These are phyloP conservation scores for Alectoris magna DNA, from an alignment of 2,797 vertebrate genomes.

Conservation along the genomic window DNA sequence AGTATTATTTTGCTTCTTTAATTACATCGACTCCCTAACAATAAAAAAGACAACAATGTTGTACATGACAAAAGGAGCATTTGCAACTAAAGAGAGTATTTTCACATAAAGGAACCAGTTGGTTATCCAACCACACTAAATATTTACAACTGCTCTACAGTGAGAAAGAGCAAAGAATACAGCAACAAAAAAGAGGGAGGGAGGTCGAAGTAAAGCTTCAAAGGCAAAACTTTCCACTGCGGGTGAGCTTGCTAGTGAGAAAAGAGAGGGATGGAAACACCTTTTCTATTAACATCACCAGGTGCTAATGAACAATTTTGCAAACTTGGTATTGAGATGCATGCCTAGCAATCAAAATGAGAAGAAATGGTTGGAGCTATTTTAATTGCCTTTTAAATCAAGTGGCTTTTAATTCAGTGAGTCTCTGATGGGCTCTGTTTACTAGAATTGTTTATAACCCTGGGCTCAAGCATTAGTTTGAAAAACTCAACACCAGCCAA, in stretches of 20 bases:
- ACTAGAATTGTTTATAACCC: not conserved
- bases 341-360: not conserved
- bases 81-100: slow-evolving; percentile 51
- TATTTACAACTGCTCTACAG: not conserved
- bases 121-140: slow-evolving; percentile 18
- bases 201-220: not conserved
- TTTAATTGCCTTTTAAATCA: not conserved
- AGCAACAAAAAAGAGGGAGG: not conserved
- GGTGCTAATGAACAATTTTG: not conserved
- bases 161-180: not conserved
- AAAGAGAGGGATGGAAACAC: not conserved
- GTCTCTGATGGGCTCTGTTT: not conserved
- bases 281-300: not conserved
- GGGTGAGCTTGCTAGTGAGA: not conserved
- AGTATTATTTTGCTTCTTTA: slow-evolving; percentile 41
- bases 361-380: not conserved
- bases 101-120: slow-evolving; percentile 34
- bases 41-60: slow-evolving; percentile 36
- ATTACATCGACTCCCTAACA: slow-evolving; percentile 18
- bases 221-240: not conserved
- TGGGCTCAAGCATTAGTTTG: not conserved
- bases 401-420: not conserved
- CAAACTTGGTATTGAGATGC: not conserved
- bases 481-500: not conserved
- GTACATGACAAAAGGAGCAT: slow-evolving; percentile 44